Base-by-base conservation (phyloP, 2,113 vertebrate species). In the Dermatemys mawii region DNA sequence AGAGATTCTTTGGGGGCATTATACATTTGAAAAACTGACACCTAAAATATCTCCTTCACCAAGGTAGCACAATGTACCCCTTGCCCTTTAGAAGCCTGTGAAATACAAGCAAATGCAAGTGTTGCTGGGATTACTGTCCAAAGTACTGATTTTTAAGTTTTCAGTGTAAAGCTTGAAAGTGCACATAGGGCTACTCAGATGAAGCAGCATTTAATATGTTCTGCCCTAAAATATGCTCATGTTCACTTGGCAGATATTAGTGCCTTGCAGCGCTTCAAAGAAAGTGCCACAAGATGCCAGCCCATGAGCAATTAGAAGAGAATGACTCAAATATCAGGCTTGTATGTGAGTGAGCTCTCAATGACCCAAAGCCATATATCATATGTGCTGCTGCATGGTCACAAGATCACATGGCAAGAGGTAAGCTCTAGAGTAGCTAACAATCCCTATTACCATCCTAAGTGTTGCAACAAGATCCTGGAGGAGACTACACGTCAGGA, bases 401-500 rank as follows among this genome's bases (percentile, higher is more conserved):
- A 38, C 26, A 41, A 81, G 32, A 27, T 2, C 5, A 63, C 79
- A 19, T 12, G 70, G 41, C 16, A 54, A 44, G 78, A 1, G 1
- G 11, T 24, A 38, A 21, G 78, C 82, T 26, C 0, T 0, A 50
- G 88, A 51, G 12, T 2, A 1, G 22, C n/a, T 1, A 32, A 14
- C 55, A 60, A 79, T 2, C 70, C 55, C 70, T 12, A 41, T 29
- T 67, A 54, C 78, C 54, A 70, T 49, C 54, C 67, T 29, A 78
- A 21, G 55, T 7, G 8, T 55, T 73, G 44, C 70, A 38, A 38
- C 4, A 70, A 70, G n/a, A 38, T 38, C n/a, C n/a, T 22, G n/a
- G 4, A 38, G 17, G 63, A 70, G n/a, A 22, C 19, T 3, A 22
- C n/a, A 70, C 5, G 7, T 38, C 19, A 11, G n/a, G 63, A 38